Conservation (phyloP, 2,797 vertebrate genomes). For the Bufotes viridis region DNA sequence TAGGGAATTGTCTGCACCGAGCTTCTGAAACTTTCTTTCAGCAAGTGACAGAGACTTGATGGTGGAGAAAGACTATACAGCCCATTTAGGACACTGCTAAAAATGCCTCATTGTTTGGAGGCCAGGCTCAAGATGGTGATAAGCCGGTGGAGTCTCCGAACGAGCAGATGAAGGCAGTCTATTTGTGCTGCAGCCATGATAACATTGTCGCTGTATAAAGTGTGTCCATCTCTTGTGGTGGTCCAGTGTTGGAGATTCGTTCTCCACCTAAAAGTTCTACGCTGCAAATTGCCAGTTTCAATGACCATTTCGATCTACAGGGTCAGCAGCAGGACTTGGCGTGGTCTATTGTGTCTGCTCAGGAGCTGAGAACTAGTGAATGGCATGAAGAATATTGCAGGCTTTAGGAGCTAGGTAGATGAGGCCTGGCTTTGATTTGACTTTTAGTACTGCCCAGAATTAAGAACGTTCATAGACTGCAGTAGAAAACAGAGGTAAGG, state of each 20-base stretch:
- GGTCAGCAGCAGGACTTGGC: not conserved
- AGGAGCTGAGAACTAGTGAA: too few relatives aligned
- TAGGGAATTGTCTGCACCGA: not conserved
- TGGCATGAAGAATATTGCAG: too few relatives aligned
- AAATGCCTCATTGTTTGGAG: constrained; percentile 36
- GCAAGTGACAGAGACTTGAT: constrained; percentile 26
- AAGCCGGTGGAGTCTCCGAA: constrained; percentile 3
- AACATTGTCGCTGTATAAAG: constrained; percentile 36
- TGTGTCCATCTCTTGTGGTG: not conserved
- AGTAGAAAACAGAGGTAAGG: too few relatives aligned
- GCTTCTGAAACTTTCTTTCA: constrained; percentile 36
- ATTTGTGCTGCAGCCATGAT: constrained; percentile 24
- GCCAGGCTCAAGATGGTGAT: constrained; percentile 8
- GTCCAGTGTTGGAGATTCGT: too few relatives aligned
- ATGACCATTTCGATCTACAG: not conserved
- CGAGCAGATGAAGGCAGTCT: not conserved
- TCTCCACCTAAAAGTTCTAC: not conserved
- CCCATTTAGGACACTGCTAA: constrained; percentile 26
- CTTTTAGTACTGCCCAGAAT: too few relatives aligned
- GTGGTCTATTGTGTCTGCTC: too few relatives aligned
- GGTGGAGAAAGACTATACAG: constrained; percentile 12
- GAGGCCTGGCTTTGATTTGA: too few relatives aligned
- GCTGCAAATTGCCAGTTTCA: not conserved
- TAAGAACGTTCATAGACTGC: too few relatives aligned
- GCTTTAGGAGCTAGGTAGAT: too few relatives aligned